phyloP scores from a whole-genome alignment of 2,113 vertebrate genomes.

The Cyprinodon variegatus region DNA sequence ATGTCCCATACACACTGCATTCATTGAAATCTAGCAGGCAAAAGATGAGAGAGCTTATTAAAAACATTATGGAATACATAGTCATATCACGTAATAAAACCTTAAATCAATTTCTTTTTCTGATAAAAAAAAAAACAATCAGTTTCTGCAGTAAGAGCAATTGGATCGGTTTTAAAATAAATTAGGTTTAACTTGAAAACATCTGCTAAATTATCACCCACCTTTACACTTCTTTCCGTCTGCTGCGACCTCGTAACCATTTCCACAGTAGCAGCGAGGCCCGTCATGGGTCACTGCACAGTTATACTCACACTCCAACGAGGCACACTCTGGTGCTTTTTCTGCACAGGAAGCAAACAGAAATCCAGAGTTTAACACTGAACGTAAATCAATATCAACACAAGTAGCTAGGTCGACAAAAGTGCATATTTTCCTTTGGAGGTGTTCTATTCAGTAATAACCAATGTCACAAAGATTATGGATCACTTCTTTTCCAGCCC shows the following conservation, averaged over 20 bases:
- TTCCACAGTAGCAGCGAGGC: conserved; percentile 89
- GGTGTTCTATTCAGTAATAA: conserved; percentile 20
- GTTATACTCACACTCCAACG: conserved; percentile 84
- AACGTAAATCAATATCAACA: not conserved
- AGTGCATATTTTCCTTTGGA: conserved; percentile 28
- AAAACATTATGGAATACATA: not conserved
- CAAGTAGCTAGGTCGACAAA: conserved; percentile 2
- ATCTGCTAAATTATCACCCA: conserved; percentile 62
- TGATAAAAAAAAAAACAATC: not conserved
- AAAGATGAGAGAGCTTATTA: not conserved
- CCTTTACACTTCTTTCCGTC: conserved; percentile 91
- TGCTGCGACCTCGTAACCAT: conserved; percentile 87
- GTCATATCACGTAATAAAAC: not conserved
- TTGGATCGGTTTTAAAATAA: conserved; percentile 16
- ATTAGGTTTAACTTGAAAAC: conserved; percentile 7
- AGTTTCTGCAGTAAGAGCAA: conserved; percentile 4
- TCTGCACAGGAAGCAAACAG: conserved; percentile 70
- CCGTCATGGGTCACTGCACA: conserved; percentile 86
- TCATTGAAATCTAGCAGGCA: conserved; percentile 89
- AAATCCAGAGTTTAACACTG: conserved; percentile 26
- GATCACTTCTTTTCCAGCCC: conserved; percentile 3
- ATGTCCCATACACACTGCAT: conserved; percentile 91
- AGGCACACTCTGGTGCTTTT: conserved; percentile 81
- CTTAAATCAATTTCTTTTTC: not conserved
- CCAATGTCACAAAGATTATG: not conserved